Evolutionary conservation across 2,888 invertebrate species (phyloP), one percentile per base, ranked within the genome.

Genomic region (Brachyptera putata): DNA sequence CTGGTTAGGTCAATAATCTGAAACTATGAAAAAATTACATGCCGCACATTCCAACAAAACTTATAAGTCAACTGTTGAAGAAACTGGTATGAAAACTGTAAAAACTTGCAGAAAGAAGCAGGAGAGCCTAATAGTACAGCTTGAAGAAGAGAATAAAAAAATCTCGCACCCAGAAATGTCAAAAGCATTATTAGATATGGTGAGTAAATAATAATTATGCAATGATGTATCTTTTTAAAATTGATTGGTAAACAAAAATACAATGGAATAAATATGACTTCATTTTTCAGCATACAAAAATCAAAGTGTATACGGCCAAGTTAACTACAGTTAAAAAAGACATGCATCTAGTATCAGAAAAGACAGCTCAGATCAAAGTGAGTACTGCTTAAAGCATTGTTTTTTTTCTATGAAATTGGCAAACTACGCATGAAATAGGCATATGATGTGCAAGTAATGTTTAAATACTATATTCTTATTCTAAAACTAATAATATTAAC

Each of bases 351-450:
- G 68, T 77, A 50, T 76, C 77, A 64, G 78, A 78, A 56, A 71
- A 72, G 64, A 73, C 73, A 48, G 67, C 68, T 1, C 77, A 74
- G 66, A 66, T 78, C 34, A 77, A 77, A 71, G 77, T 76, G 68
- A 69, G 67, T 64, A 7, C 14, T 30, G n/a, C n/a, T n/a, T n/a
- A n/a, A n/a, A n/a, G n/a, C n/a, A n/a, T n/a, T n/a, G n/a, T n/a
- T n/a, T n/a, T n/a, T n/a, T n/a, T n/a, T n/a, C n/a, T n/a, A n/a
- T n/a, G n/a, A n/a, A n/a, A n/a, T n/a, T n/a, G n/a, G n/a, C n/a
- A n/a, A n/a, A n/a, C n/a, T n/a, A n/a, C n/a, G n/a, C n/a, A n/a
- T n/a, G n/a, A n/a, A n/a, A n/a, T n/a, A n/a, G n/a, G n/a, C n/a
- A n/a, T n/a, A n/a, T n/a, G n/a, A n/a, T n/a, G n/a, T n/a, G n/a